These are phyloP conservation scores for Tragelaphus imberbis DNA, from an alignment of 2,113 vertebrate genomes.

Conservation along the genomic window DNA sequence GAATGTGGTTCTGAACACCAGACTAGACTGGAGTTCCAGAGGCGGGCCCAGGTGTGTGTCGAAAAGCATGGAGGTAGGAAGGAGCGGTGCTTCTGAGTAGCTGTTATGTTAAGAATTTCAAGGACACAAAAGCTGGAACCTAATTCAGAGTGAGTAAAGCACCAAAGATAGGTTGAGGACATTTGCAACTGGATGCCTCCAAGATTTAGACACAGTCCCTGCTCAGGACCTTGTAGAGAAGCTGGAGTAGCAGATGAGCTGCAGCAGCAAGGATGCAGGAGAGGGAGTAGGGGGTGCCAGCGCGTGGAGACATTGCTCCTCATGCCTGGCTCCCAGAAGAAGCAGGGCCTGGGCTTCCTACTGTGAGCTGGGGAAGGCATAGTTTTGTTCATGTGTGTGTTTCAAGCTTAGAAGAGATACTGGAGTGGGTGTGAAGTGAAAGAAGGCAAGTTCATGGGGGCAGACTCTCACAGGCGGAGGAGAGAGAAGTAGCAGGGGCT, in stretches of 20 bases:
- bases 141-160: not conserved
- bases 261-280: not conserved
- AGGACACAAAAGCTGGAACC: not conserved
- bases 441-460: not conserved
- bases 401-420: not conserved
- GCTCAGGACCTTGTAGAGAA: not conserved
- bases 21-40: not conserved
- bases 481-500: not conserved
- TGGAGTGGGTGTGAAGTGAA: not conserved
- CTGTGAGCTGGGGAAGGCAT: fast-evolving
- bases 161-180: not conserved
- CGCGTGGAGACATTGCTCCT: fast-evolving
- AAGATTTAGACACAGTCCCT: not conserved
- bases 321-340: not conserved
- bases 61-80: not conserved
- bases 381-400: not conserved
- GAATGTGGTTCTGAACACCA: not conserved
- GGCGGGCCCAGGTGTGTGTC: no score
- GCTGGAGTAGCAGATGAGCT: not conserved
- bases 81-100: not conserved
- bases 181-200: not conserved
- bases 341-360: no score
- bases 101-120: not conserved
- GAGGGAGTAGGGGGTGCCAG: not conserved
- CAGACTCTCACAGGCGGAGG: not conserved